A percentile compares a stretch with the other conserved stretches of the same genome.
These are phyloP conservation scores for Caenorhabditis virilis DNA, from an alignment of 2,888 invertebrate species.

Conservation along the genomic window DNA sequence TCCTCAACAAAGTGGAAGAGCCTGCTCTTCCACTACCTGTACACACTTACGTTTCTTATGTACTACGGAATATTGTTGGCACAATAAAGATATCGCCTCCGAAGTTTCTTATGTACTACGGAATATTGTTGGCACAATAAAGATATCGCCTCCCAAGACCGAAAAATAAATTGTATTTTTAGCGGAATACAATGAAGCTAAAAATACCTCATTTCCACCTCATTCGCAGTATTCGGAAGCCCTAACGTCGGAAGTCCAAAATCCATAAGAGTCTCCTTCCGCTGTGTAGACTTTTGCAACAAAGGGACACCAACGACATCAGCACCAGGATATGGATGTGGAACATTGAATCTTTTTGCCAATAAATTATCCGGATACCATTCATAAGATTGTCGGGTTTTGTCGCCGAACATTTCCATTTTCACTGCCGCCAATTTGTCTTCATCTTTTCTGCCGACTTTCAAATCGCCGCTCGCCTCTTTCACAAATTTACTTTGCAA, in stretches of 20 bases:
- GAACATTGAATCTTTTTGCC: constrained; percentile 90
- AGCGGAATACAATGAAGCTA: too few relatives aligned
- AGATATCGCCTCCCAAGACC: too few relatives aligned
- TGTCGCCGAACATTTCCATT: constrained; percentile 79
- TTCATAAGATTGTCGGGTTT: constrained; percentile 74
- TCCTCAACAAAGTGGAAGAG: too few relatives aligned
- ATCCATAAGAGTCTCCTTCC: constrained; percentile 26
- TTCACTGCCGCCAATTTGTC: constrained; percentile 78
- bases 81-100: too few relatives aligned
- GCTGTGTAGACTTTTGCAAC: constrained; percentile 29
- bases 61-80: too few relatives aligned
- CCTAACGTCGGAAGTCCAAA: constrained; percentile 38
- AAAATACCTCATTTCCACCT: constrained; percentile 31
- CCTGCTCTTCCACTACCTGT: too few relatives aligned
- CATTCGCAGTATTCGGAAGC: constrained; percentile 48
- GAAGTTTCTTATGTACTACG: too few relatives aligned
- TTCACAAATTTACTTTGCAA: constrained; percentile 50
- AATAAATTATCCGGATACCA: constrained; percentile 74
- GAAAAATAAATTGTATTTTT: too few relatives aligned
- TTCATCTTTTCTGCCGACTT: constrained; percentile 62
- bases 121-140: too few relatives aligned
- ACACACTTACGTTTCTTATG: too few relatives aligned
- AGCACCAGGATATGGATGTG: constrained; percentile 80
- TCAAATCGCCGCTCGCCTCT: constrained; percentile 37
- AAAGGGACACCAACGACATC: constrained; percentile 42